Percentiles rank a stretch among this genome's conserved stretches.
Conservation (phyloP, 2,888 invertebrate genomes). For the Tenthredo notha region DNA sequence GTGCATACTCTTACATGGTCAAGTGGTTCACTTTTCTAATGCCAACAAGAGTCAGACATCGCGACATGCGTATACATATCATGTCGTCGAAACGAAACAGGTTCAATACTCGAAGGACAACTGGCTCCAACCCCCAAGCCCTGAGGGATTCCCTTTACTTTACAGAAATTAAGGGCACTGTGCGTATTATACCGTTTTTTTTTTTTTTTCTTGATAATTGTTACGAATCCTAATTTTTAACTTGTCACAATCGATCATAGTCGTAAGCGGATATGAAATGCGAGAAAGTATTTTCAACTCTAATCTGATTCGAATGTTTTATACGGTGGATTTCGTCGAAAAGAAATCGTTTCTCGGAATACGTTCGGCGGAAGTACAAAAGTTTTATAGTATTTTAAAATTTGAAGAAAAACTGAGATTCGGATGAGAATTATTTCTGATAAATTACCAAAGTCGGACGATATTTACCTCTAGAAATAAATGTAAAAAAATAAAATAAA, state of each 20-base stretch:
- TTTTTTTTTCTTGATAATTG: background rate
- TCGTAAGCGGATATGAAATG: too few relatives aligned
- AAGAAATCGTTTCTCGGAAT: too few relatives aligned
- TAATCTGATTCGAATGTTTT: too few relatives aligned
- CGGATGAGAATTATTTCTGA: too few relatives aligned
- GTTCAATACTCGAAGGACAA: conserved; percentile 90
- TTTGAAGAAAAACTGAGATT: too few relatives aligned
- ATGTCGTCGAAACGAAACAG: conserved; percentile 90
- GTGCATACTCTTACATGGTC: conserved; percentile 93
- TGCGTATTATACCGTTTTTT: background rate
- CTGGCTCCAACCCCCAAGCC: conserved; percentile 90
- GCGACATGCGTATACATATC: conserved; percentile 98
- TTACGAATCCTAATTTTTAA: background rate
- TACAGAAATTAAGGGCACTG: conserved; percentile 80
- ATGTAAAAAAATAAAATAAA: too few relatives aligned
- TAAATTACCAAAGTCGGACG: too few relatives aligned
- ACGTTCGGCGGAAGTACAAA: too few relatives aligned
- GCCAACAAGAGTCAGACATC: conserved; percentile 90
- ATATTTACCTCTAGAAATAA: too few relatives aligned
- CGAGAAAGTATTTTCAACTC: background rate
- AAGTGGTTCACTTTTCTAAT: conserved; percentile 96
- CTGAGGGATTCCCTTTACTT: conserved; percentile 85
- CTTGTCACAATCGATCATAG: background rate
- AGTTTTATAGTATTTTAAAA: too few relatives aligned
- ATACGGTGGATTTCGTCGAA: too few relatives aligned